These are phyloP conservation scores for Cardinalis cardinalis DNA, from an alignment of 2,113 vertebrate genomes.

Conservation along the genomic window DNA sequence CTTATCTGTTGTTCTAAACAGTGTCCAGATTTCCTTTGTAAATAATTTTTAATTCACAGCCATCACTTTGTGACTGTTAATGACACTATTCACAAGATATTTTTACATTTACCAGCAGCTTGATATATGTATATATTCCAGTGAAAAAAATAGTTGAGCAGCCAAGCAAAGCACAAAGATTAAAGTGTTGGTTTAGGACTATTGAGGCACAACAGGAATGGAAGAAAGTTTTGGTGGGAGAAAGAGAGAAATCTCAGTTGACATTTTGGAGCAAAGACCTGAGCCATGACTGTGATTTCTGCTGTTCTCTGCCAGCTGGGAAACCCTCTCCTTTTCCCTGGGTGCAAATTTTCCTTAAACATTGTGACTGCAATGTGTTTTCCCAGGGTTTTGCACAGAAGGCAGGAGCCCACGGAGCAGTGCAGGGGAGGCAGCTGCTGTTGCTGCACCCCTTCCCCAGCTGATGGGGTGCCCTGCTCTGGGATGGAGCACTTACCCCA, in stretches of 20 bases:
- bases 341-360: neutral
- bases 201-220: neutral
- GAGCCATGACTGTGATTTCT: neutral
- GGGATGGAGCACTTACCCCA: neutral
- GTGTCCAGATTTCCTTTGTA: neutral
- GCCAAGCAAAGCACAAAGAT: neutral
- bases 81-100: neutral
- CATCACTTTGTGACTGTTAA: neutral
- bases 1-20: neutral
- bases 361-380: fast-evolving
- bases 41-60: neutral
- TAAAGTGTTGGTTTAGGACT: neutral
- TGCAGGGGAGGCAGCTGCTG: neutral
- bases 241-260: neutral
- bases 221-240: neutral
- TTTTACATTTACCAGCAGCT: neutral
- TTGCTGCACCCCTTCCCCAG: neutral
- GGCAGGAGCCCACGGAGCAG: neutral
- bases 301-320: neutral
- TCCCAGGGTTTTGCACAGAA: neutral
- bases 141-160: neutral
- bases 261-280: neutral
- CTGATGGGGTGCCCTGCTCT: neutral
- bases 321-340: neutral
- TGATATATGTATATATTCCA: neutral